Percentiles rank a stretch among this genome's conserved stretches.
These are phyloP conservation scores for Nipponia nippon DNA, from an alignment of 2,113 vertebrate genomes.

Conservation along the genomic window DNA sequence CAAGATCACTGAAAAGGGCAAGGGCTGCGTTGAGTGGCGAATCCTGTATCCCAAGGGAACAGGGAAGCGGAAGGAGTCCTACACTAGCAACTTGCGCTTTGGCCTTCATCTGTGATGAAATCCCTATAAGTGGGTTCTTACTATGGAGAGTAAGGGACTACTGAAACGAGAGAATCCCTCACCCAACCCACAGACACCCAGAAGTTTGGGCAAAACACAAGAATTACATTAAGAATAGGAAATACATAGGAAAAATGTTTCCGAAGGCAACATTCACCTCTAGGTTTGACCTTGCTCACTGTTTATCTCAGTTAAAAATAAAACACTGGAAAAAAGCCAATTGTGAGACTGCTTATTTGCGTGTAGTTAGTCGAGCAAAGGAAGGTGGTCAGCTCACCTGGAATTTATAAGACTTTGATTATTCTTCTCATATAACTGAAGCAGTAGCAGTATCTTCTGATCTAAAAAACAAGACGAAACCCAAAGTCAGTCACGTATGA, in stretches of 20 bases:
- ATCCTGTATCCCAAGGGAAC: background rate
- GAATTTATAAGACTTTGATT: conserved; percentile 82
- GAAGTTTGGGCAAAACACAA: background rate
- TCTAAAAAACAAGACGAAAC: conserved; percentile 71
- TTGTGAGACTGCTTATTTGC: background rate
- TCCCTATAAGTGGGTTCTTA: background rate
- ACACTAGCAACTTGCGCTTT: background rate
- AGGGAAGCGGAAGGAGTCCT: background rate
- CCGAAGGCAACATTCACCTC: background rate
- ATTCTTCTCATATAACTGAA: conserved; percentile 89
- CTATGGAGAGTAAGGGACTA: background rate
- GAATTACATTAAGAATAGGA: background rate
- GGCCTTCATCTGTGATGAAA: background rate
- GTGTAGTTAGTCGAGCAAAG: background rate
- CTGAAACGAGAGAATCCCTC: background rate
- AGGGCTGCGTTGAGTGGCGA: background rate
- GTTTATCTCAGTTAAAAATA: background rate
- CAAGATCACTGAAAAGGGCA: background rate
- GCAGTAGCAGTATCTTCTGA: conserved; percentile 88
- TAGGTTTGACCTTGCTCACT: background rate
- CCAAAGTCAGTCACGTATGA: background rate
- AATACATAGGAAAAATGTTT: background rate
- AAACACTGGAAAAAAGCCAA: background rate
- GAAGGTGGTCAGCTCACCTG: conserved; percentile 58
- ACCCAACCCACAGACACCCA: background rate